phyloP scores from a whole-genome alignment of 2,113 vertebrate species.

The Gallinago paraguaiae region DNA sequence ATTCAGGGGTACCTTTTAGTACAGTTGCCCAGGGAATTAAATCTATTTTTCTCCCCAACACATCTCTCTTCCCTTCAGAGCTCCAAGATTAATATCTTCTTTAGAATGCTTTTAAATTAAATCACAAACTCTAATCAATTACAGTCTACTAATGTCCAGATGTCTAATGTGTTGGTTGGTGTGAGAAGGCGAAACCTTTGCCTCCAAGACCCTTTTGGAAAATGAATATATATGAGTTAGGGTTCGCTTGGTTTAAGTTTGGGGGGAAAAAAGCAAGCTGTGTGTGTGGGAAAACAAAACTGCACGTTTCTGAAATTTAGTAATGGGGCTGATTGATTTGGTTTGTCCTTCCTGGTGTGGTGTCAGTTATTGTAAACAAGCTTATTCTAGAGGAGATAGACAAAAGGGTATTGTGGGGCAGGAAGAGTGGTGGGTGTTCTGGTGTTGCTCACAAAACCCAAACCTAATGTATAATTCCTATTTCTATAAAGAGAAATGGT shows the following conservation, averaged over 20 bases:
- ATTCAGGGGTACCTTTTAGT: conserved; percentile 34
- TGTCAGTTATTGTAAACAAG: background rate
- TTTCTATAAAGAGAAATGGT: background rate
- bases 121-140: conserved; percentile 62
- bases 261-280: background rate
- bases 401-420: background rate
- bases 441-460: background rate
- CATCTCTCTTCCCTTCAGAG: background rate
- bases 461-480: background rate
- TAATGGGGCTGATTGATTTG: background rate
- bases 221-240: background rate
- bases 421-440: background rate
- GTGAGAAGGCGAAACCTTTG: background rate
- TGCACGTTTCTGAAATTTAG: background rate
- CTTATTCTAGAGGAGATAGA: background rate
- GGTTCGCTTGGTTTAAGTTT: background rate
- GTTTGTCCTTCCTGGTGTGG: background rate
- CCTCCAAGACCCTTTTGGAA: background rate
- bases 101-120: conserved; percentile 63
- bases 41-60: background rate
- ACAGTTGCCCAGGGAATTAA: conserved; percentile 12
- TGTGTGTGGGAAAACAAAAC: no score
- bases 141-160: conserved; percentile 28
- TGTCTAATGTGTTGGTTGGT: background rate
- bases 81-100: conserved; percentile 45